Percentiles rank a stretch among this genome's conserved stretches.
Conservation (phyloP, 2,797 vertebrate genomes). For the Atherinosoma microstoma region DNA sequence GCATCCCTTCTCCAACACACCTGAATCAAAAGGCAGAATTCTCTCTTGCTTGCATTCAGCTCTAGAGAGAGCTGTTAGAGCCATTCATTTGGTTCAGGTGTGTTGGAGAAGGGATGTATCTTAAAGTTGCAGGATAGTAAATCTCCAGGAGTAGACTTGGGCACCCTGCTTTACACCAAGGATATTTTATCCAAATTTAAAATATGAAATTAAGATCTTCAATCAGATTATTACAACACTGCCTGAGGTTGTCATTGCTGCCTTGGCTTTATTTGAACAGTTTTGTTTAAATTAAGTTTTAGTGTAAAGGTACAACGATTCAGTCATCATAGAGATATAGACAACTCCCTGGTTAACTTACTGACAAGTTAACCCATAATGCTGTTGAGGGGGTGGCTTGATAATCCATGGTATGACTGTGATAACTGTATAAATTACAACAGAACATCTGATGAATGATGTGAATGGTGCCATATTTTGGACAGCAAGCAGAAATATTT, state of each 20-base stretch:
- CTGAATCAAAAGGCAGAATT: too few species aligned
- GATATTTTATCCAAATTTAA: background rate
- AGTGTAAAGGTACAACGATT: background rate
- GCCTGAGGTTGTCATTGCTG: background rate
- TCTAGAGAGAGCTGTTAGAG: too few species aligned
- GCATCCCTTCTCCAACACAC: too few species aligned
- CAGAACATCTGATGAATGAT: background rate
- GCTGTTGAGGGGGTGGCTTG: constrained; percentile 2
- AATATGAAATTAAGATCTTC: background rate
- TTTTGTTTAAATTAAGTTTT: constrained; percentile 9
- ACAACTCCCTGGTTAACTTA: constrained; percentile 20
- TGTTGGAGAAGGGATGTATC: too few species aligned
- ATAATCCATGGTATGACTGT: background rate
- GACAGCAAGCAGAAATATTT: too few species aligned
- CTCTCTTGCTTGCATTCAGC: background rate
- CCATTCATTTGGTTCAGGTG: too few species aligned
- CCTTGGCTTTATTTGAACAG: background rate
- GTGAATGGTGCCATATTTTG: background rate
- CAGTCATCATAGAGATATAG: constrained; percentile 8
- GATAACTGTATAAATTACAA: constrained; percentile 10
- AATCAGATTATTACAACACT: background rate
- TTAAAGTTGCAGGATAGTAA: too few species aligned
- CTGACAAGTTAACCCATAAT: constrained; percentile 41
- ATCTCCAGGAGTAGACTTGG: too few species aligned
- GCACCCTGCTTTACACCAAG: too few species aligned